A percentile compares a stretch with the other conserved stretches of the same genome.
Evolutionary conservation across 2,888 invertebrate species (phyloP).

Genomic region (Cyclophora albipunctata): DNA sequence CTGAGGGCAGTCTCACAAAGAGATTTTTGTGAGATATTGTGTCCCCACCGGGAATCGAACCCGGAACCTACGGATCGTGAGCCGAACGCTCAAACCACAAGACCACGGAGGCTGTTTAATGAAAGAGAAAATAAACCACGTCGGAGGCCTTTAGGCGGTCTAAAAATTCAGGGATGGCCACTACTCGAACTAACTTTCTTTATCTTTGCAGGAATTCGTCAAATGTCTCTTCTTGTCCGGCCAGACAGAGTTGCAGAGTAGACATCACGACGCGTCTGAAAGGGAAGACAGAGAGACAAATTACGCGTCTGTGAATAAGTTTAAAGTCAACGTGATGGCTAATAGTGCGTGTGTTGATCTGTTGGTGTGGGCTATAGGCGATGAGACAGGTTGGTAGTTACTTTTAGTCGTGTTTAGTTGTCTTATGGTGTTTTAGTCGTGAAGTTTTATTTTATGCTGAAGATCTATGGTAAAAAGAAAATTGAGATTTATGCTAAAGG

Average conservation of each 20-base stretch:
- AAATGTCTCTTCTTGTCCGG: slow-evolving; percentile 92
- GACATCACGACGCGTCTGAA: slow-evolving; percentile 89
- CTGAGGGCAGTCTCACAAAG: too few relatives aligned
- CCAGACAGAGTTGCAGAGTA: slow-evolving; percentile 92
- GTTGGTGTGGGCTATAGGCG: slow-evolving; percentile 97
- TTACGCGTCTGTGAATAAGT: slow-evolving; percentile 88
- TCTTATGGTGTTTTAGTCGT: not conserved
- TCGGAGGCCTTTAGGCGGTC: too few relatives aligned
- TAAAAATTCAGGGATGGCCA: too few relatives aligned
- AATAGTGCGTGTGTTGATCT: slow-evolving; percentile 98
- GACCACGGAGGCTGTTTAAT: too few relatives aligned
- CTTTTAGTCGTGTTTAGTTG: slow-evolving; percentile 1
- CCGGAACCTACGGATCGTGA: too few relatives aligned
- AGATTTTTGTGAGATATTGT: too few relatives aligned
- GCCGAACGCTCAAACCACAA: too few relatives aligned
- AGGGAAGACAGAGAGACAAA: slow-evolving; percentile 88
- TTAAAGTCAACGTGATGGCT: slow-evolving; percentile 96
- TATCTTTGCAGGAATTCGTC: slow-evolving; percentile 81
- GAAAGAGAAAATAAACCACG: too few relatives aligned
- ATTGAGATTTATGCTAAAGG: not conserved
- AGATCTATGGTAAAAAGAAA: not conserved
- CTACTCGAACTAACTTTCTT: not conserved
- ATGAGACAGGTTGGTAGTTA: slow-evolving; percentile 87
- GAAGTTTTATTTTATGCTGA: too few relatives aligned
- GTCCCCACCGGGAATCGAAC: too few relatives aligned